These are phyloP conservation scores for Lepeophtheirus nordmannii DNA, from an alignment of 2,888 invertebrate species.

Conservation along the genomic window DNA sequence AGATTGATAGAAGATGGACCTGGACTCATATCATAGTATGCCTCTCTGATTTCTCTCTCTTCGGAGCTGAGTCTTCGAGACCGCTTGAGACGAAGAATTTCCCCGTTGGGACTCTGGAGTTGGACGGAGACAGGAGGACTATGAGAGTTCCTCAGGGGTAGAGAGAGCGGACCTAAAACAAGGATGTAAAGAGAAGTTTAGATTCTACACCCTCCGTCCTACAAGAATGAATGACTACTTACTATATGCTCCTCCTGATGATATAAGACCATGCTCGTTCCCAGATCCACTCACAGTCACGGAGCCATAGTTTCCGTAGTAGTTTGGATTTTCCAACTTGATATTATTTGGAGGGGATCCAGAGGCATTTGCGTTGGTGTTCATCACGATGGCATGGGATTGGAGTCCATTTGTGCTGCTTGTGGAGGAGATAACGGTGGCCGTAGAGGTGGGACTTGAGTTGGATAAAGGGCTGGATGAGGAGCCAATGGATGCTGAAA, in stretches of 20 bases:
- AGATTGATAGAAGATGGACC: slow-evolving; percentile 34
- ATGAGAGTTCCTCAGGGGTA: slow-evolving; percentile 34
- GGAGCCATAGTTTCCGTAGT: slow-evolving; percentile 52
- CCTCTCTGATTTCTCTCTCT: slow-evolving; percentile 38
- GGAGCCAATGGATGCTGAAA: slow-evolving; percentile 2
- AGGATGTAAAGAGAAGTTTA: no score
- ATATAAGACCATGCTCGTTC: not conserved
- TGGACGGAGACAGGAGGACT: slow-evolving; percentile 18
- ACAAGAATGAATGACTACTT: no score
- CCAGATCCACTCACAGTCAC: not conserved
- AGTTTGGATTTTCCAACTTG: slow-evolving; percentile 63
- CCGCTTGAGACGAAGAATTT: slow-evolving; percentile 39
- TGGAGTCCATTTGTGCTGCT: not conserved
- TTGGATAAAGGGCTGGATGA: not conserved
- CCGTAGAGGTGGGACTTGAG: not conserved
- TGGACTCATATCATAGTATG: slow-evolving; percentile 40
- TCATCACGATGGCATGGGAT: not conserved
- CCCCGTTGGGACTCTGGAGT: slow-evolving; percentile 35
- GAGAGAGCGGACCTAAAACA: slow-evolving; percentile 27
- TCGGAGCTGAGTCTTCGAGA: slow-evolving; percentile 41
- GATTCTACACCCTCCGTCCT: no score
- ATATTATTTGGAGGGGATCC: slow-evolving; percentile 51
- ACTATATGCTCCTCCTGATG: slow-evolving; percentile 2
- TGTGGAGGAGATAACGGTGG: not conserved
- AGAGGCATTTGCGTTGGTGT: not conserved